These are phyloP conservation scores for Ceraclea dissimilis DNA, from an alignment of 2,888 invertebrate species.

Conservation along the genomic window DNA sequence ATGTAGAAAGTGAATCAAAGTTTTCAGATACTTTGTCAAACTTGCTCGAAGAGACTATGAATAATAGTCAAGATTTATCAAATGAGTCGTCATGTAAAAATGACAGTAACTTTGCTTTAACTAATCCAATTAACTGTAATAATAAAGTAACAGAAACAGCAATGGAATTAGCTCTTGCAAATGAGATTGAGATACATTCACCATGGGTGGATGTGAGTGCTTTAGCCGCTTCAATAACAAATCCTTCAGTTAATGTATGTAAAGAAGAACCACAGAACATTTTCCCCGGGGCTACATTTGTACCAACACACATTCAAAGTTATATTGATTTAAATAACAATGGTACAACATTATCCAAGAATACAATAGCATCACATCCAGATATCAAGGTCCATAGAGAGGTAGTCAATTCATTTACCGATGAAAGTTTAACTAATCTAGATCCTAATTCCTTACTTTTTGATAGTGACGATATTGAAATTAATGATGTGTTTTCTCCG, in stretches of 20 bases:
- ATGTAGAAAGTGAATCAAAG: neutral
- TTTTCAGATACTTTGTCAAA: neutral
- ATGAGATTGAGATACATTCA: constrained; percentile 66
- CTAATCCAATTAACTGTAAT: neutral
- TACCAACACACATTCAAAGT: constrained; percentile 61
- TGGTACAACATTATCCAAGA: constrained; percentile 6
- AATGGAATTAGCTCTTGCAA: constrained; percentile 63
- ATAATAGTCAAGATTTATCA: neutral
- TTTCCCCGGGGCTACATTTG: constrained; percentile 49
- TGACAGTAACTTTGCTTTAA: constrained; percentile 4
- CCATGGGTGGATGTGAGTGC: constrained; percentile 71
- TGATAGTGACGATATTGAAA: constrained; percentile 24
- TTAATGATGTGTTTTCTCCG: constrained; percentile 23
- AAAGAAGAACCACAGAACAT: constrained; percentile 49
- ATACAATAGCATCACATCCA: neutral
- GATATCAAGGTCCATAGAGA: constrained; percentile 2
- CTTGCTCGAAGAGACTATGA: neutral
- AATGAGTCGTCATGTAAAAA: constrained; percentile 4
- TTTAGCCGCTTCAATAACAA: constrained; percentile 55
- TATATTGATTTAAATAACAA: constrained; percentile 42
- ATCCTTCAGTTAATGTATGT: constrained; percentile 56
- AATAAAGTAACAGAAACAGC: constrained; percentile 20
- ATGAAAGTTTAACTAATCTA: constrained; percentile 30
- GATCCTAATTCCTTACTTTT: constrained; percentile 19
- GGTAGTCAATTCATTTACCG: constrained; percentile 8